Base-by-base conservation (phyloP, 1,140 invertebrate genomes). In the Drosophila athabasca region DNA sequence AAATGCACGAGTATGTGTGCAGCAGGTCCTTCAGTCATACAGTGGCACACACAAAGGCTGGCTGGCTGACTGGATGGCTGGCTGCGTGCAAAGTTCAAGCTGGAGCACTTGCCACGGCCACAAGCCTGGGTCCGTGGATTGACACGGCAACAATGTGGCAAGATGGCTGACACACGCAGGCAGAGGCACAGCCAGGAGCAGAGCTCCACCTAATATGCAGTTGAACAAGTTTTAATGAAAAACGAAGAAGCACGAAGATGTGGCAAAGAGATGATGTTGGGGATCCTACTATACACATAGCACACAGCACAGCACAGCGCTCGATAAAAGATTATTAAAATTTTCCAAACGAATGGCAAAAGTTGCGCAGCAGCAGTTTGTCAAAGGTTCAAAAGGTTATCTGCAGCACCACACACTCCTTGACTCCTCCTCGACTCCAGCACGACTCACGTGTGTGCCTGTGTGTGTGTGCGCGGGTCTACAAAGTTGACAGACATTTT, bases 251-350 rank as follows among this genome's bases (percentile, higher is more conserved):
- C 48, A 58, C 51, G 49, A 65, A 57, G 41, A 53, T 45, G 66
- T 44, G 31, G 13, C 26, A 5, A 31, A 19, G 17, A 19, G 17
- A 50, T 60, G 58, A 73, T 61, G 58, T 54, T 54, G 6, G 15
- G 17, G 13, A 55, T 15, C 8, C 17, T 19, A 19, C 17, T 19
- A 19, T 19, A 19, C 13, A 31, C 45, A 26, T 26, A 67, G 71
- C 17, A 19, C 17, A 19, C 17, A 75, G 72, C 41, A 43, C 66
- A 75, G 68, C 41, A 45, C 52, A 71, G 3, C 13, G 69, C 71
- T 78, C 77, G 83, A 88, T 88, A 79, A 68, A 87, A 78, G 82
- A 87, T 88, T 87, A 87, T 87, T 87, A 87, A 87, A 87, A 83
- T 87, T 76, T 83, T 83, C 75, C 79, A 79, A 88, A 64, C 78